Conservation (phyloP, 2,888 invertebrate genomes). For the Acronicta psi region DNA sequence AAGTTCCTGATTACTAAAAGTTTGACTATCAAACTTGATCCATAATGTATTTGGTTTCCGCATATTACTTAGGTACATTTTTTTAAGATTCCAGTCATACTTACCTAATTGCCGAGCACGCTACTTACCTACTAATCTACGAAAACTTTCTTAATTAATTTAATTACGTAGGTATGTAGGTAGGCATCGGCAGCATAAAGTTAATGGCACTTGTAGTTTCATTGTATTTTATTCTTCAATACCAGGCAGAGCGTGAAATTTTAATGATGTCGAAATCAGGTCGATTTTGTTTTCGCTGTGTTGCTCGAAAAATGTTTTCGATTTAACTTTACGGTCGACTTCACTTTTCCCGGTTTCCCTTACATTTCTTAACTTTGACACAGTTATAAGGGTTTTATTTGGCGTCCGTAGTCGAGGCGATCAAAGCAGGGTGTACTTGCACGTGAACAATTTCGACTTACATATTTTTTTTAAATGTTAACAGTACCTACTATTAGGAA, state of each 20-base stretch:
- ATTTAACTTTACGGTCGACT: conserved; percentile 42
- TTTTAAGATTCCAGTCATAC: not conserved
- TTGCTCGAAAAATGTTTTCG: conserved; percentile 46
- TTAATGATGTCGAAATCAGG: conserved; percentile 62
- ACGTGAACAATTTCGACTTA: no score
- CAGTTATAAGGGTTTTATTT: conserved; percentile 12
- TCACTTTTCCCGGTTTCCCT: conserved; percentile 22
- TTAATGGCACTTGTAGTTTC: conserved; percentile 25
- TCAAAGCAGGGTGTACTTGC: no score
- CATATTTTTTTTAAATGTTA: no score
- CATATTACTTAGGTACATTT: no score
- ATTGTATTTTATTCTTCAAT: conserved; percentile 47
- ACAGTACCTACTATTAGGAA: no score
- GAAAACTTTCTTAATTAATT: conserved; percentile 9
- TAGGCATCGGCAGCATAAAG: conserved; percentile 14
- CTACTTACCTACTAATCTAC: not conserved
- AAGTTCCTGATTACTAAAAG: no score
- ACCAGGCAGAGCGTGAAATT: conserved; percentile 57
- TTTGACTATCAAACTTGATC: no score
- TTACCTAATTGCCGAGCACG: not conserved
- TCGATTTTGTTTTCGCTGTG: conserved; percentile 54
- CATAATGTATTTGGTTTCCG: no score
- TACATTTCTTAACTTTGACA: conserved; percentile 32
- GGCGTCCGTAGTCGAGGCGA: not conserved
- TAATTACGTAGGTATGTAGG: conserved; percentile 10